These are phyloP conservation scores for Rhadinocentrus ornatus DNA, from an alignment of 2,797 vertebrate species.

Conservation along the genomic window DNA sequence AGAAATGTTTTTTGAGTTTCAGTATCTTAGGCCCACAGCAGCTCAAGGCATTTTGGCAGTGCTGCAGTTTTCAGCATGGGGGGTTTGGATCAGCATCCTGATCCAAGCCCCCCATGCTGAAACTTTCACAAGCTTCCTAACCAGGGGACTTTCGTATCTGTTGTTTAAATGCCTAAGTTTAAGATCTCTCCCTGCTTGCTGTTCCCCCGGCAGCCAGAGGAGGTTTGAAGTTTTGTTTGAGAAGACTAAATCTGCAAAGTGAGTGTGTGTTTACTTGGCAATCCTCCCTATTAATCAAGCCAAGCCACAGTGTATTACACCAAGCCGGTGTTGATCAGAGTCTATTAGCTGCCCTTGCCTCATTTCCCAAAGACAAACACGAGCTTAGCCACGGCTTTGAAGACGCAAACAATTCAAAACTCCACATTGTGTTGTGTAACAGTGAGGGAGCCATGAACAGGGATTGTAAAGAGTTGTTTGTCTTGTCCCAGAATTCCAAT, in stretches of 20 bases:
- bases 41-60: constrained; percentile 30
- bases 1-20: constrained; percentile 5
- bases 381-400: constrained; percentile 57
- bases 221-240: constrained; percentile 55
- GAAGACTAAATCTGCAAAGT: constrained; percentile 38
- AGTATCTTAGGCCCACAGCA: constrained; percentile 5
- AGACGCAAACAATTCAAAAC: constrained; percentile 63
- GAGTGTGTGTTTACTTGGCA: constrained; percentile 58
- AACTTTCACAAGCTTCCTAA: constrained; percentile 11
- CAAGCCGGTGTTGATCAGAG: constrained; percentile 54
- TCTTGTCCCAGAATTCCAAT: constrained; percentile 44
- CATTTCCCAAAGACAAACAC: constrained; percentile 73
- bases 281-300: constrained; percentile 59
- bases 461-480: constrained; percentile 35
- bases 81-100: constrained; percentile 26
- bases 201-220: constrained; percentile 26
- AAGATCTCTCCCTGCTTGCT: constrained; percentile 9
- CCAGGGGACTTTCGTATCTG: constrained; percentile 8
- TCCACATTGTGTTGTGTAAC: constrained; percentile 32
- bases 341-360: constrained; percentile 63
- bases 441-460: constrained; percentile 27
- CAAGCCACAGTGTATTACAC: constrained; percentile 49
- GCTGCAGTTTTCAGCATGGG: constrained; percentile 13
- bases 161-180: constrained; percentile 20
- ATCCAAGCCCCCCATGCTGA: constrained; percentile 10